Conservation (phyloP, 2,888 invertebrate genomes). For the Cacoxenus indagator region DNA sequence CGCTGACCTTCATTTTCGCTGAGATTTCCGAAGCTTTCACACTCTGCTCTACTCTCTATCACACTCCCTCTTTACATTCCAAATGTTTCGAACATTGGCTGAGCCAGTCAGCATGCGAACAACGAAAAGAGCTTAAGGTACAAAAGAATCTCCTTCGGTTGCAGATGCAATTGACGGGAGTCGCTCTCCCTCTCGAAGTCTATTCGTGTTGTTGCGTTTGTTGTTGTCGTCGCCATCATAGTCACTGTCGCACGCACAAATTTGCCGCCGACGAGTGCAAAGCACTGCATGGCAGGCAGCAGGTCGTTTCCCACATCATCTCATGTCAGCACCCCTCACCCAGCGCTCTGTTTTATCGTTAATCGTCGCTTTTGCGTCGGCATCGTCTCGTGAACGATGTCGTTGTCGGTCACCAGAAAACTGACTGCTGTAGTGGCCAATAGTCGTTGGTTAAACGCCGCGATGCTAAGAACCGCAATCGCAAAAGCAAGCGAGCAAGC, state of each 20-base stretch:
- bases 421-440: constrained; percentile 53
- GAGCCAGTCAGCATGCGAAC: neutral
- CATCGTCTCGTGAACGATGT: constrained; percentile 22
- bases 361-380: constrained; percentile 25
- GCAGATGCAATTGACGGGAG: constrained; percentile 38
- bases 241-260: constrained; percentile 14
- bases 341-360: constrained; percentile 29
- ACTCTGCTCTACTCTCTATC: neutral
- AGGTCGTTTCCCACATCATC: constrained; percentile 17
- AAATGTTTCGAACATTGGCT: neutral
- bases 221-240: neutral
- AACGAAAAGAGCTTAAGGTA: constrained; percentile 53
- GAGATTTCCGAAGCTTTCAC: neutral
- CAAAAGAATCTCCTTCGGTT: constrained; percentile 47
- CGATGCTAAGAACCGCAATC: constrained; percentile 68
- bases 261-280: neutral
- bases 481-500: constrained; percentile 42
- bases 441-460: constrained; percentile 69
- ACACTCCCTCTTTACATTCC: neutral
- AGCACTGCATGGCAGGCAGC: neutral
- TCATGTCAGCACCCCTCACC: constrained; percentile 43
- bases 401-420: constrained; percentile 60
- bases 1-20: neutral
- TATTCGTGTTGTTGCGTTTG: neutral
- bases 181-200: constrained; percentile 41